Percentiles rank a stretch among this genome's conserved stretches.
Conservation (phyloP, 2,797 vertebrate genomes). For the Brachymystax lenok region DNA sequence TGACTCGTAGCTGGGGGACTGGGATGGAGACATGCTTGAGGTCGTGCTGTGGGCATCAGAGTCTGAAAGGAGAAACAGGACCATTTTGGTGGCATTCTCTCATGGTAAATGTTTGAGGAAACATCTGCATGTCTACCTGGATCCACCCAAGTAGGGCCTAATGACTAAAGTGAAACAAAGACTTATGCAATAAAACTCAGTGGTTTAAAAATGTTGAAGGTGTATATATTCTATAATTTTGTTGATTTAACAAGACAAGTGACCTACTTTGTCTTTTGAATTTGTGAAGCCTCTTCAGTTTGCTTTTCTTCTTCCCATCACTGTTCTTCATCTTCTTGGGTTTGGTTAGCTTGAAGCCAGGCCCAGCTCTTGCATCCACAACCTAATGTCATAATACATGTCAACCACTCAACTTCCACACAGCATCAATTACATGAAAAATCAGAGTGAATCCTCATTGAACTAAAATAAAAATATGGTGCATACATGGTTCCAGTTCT, state of each 20-base stretch:
- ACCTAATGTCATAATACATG: slow-evolving; percentile 63
- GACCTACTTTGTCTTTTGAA: slow-evolving; percentile 82
- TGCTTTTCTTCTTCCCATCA: slow-evolving; percentile 81
- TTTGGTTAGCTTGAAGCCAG: slow-evolving; percentile 83
- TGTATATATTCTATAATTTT: neutral
- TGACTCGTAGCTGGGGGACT: slow-evolving; percentile 82
- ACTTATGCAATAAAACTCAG: neutral
- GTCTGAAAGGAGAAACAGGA: slow-evolving; percentile 60
- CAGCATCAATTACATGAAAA: neutral
- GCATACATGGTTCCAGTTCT: slow-evolving; percentile 85
- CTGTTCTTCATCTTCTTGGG: slow-evolving; percentile 82
- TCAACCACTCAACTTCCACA: neutral
- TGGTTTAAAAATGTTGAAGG: neutral
- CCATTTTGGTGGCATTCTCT: neutral
- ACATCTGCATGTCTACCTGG: neutral
- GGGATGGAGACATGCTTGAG: slow-evolving; percentile 81
- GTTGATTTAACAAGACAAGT: neutral
- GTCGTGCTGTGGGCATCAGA: slow-evolving; percentile 84
- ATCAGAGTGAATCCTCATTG: neutral
- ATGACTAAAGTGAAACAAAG: neutral
- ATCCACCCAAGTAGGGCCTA: neutral
- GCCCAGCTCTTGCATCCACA: slow-evolving; percentile 84
- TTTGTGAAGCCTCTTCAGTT: slow-evolving; percentile 79
- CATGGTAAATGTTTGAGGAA: neutral
- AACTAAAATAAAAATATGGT: slow-evolving; percentile 1